Evolutionary conservation across 2,113 vertebrate genomes (phyloP).

Genomic region (Albula glossodonta): DNA sequence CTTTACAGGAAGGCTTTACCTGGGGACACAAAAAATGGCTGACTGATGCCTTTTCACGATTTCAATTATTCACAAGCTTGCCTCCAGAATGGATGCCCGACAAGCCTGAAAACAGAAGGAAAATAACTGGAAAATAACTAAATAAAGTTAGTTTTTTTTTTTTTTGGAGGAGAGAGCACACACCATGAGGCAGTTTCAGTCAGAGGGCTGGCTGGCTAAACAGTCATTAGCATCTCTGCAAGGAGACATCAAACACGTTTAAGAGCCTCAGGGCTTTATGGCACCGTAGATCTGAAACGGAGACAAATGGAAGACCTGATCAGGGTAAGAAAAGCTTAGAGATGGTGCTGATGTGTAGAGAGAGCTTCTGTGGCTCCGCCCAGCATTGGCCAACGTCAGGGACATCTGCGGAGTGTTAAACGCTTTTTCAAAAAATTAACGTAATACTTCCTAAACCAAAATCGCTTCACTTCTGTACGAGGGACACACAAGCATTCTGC

Average conservation of each 20-base stretch:
- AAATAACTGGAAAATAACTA: not conserved
- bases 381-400: not conserved
- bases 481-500: not conserved
- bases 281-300: not conserved
- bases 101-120: constrained; percentile 25
- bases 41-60: constrained; percentile 18
- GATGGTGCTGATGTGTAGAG: not conserved
- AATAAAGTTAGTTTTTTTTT: not conserved
- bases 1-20: constrained; percentile 8
- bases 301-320: not conserved
- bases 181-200: constrained; percentile 43
- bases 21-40: constrained; percentile 15
- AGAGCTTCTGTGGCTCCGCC: not conserved
- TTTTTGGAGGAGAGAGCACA: constrained; percentile 13
- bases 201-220: constrained; percentile 35
- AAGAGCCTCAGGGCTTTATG: not conserved
- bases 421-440: not conserved
- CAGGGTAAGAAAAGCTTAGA: not conserved
- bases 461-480: not conserved
- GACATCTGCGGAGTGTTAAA: not conserved
- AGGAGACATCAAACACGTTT: not conserved
- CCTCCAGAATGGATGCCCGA: constrained; percentile 8
- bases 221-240: not conserved
- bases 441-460: not conserved
- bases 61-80: constrained; percentile 26